phyloP scores from a whole-genome alignment of 2,113 vertebrate genomes.

The Cavia aperea region DNA sequence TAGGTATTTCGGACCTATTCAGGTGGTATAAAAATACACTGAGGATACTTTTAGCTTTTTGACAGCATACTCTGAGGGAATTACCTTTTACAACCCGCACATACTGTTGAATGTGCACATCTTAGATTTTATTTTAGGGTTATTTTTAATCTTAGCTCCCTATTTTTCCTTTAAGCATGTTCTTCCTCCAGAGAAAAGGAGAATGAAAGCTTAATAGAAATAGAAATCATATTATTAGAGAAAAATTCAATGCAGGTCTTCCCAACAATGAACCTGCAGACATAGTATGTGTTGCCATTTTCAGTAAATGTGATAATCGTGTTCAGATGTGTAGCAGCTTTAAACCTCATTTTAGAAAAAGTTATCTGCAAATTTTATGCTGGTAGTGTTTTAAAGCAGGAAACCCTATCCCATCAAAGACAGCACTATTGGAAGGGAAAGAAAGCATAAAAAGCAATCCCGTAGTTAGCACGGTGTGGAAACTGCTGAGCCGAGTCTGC shows the following conservation, averaged over 20 bases:
- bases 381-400: slow-evolving; percentile 46
- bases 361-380: not conserved
- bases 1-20: slow-evolving; percentile 15
- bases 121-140: slow-evolving; percentile 17
- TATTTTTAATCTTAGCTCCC: slow-evolving; percentile 11
- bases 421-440: not conserved
- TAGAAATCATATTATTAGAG: not conserved
- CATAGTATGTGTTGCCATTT: slow-evolving; percentile 18
- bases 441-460: slow-evolving; percentile 37
- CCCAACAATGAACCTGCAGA: not conserved
- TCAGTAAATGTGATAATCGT: not conserved
- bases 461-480: not conserved
- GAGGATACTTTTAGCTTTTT: slow-evolving; percentile 22
- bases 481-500: not conserved
- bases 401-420: not conserved
- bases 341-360: slow-evolving; percentile 38
- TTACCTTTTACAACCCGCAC: not conserved
- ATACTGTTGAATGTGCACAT: not conserved
- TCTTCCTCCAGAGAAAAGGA: not conserved
- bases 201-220: not conserved
- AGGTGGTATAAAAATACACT: slow-evolving; percentile 12
- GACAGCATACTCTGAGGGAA: slow-evolving; percentile 22
- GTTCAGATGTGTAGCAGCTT: not conserved
- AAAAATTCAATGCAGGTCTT: not conserved
- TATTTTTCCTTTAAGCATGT: not conserved